phyloP scores from a whole-genome alignment of 2,888 invertebrate species.

The Luperina nickerlii region DNA sequence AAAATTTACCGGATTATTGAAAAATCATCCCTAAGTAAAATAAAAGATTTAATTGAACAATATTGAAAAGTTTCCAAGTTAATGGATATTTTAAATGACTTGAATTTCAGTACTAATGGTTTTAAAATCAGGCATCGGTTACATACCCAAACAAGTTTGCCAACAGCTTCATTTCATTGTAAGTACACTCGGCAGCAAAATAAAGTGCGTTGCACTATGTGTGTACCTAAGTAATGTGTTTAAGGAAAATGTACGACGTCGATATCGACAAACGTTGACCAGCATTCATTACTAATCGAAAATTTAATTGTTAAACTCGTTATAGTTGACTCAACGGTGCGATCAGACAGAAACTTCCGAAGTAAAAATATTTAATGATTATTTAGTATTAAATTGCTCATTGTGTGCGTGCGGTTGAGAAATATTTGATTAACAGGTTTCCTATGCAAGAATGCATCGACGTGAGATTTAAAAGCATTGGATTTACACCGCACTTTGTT shows the following conservation, averaged over 20 bases:
- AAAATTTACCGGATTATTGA: neutral
- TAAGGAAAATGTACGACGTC: slow-evolving; percentile 64
- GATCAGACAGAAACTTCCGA: slow-evolving; percentile 61
- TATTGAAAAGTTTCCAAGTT: neutral
- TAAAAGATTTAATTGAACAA: too few species aligned
- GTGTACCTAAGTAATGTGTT: slow-evolving; percentile 54
- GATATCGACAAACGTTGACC: slow-evolving; percentile 67
- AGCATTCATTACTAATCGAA: slow-evolving; percentile 69
- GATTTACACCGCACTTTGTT: slow-evolving; percentile 27
- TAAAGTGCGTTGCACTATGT: slow-evolving; percentile 56
- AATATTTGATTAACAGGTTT: slow-evolving; percentile 57
- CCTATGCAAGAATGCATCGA: slow-evolving; percentile 16
- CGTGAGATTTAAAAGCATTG: slow-evolving; percentile 40
- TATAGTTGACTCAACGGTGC: slow-evolving; percentile 70
- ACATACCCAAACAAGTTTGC: neutral
- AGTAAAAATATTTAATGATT: slow-evolving; percentile 57
- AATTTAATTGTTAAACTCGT: slow-evolving; percentile 78
- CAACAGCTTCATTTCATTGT: slow-evolving; percentile 21
- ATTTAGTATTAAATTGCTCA: slow-evolving; percentile 62
- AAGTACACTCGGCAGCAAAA: slow-evolving; percentile 55
- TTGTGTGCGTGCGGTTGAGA: slow-evolving; percentile 53
- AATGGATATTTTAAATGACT: neutral
- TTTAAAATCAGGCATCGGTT: neutral
- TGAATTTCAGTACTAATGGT: neutral
- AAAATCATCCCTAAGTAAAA: too few species aligned